These are phyloP conservation scores for Drosophila varians DNA, from an alignment of 1,140 invertebrate genomes.

Conservation along the genomic window DNA sequence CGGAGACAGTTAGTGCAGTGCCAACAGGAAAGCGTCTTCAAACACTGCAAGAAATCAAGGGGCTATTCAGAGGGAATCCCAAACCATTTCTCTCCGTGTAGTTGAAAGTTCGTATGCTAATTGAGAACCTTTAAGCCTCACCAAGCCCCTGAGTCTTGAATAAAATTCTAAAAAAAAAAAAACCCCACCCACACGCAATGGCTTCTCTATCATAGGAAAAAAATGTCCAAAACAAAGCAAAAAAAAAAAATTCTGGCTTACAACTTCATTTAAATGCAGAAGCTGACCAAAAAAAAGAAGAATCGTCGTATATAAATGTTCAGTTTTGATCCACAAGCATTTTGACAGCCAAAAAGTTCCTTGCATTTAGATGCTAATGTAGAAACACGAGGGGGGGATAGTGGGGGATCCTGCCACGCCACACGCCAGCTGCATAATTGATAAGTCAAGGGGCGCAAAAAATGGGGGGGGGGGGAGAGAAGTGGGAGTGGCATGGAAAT, in stretches of 20 bases:
- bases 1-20: slow-evolving; percentile 31
- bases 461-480: too few species aligned
- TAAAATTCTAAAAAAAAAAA: slow-evolving; percentile 1
- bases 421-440: slow-evolving; percentile 76
- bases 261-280: slow-evolving; percentile 73
- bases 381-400: not conserved
- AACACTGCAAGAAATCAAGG: not conserved
- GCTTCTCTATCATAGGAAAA: too few species aligned
- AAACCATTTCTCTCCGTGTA: not conserved
- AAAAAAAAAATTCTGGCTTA: slow-evolving; percentile 24
- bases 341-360: slow-evolving; percentile 71
- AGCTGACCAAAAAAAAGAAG: slow-evolving; percentile 23
- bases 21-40: not conserved
- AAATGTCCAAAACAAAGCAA: not conserved
- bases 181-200: slow-evolving; percentile 38
- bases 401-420: slow-evolving; percentile 22
- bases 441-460: slow-evolving; percentile 41
- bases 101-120: slow-evolving; percentile 45
- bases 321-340: slow-evolving; percentile 73
- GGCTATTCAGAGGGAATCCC: not conserved
- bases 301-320: slow-evolving; percentile 72
- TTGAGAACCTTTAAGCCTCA: slow-evolving; percentile 17
- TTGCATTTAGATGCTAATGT: slow-evolving; percentile 75
- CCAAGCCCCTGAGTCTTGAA: slow-evolving; percentile 9
- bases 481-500: slow-evolving; percentile 48